Conservation (phyloP, 2,113 vertebrate species). For the Nematolebias whitei region DNA sequence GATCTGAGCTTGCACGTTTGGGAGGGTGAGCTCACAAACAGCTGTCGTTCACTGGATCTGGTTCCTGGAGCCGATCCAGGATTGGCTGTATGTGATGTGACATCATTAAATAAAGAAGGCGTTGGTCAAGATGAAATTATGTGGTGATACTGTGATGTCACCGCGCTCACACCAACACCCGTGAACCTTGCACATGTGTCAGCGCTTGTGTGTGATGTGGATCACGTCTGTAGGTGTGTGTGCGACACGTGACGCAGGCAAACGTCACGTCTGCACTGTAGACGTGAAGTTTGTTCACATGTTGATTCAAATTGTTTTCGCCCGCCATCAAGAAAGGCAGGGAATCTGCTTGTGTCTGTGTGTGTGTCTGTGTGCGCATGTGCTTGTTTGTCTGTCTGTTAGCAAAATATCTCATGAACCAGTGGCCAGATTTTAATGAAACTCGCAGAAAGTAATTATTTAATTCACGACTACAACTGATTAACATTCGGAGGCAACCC, state of each 20-base stretch:
- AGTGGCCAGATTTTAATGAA: no score
- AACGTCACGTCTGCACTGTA: constrained; percentile 10
- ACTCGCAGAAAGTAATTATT: no score
- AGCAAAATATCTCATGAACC: no score
- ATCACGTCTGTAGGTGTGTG: constrained; percentile 23
- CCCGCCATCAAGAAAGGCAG: no score
- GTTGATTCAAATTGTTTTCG: no score
- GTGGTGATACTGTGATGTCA: constrained; percentile 41
- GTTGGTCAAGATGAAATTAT: constrained; percentile 51
- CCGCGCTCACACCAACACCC: constrained; percentile 36
- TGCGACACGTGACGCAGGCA: constrained; percentile 14
- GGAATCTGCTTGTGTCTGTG: no score
- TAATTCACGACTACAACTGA: no score
- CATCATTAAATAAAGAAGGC: constrained; percentile 41
- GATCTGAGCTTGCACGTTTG: constrained; percentile 11
- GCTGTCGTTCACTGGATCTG: constrained; percentile 75
- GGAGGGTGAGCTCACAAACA: constrained; percentile 61
- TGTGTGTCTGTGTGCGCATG: no score
- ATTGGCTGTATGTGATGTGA: constrained; percentile 53
- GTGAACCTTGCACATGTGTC: constrained; percentile 53
- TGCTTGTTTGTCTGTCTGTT: no score
- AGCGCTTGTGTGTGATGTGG: constrained; percentile 26
- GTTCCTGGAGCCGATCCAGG: constrained; percentile 27
- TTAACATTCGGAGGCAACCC: no score
- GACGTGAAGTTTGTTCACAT: no score